phyloP scores from a whole-genome alignment of 2,797 vertebrate species.

The Furcifer pardalis region DNA sequence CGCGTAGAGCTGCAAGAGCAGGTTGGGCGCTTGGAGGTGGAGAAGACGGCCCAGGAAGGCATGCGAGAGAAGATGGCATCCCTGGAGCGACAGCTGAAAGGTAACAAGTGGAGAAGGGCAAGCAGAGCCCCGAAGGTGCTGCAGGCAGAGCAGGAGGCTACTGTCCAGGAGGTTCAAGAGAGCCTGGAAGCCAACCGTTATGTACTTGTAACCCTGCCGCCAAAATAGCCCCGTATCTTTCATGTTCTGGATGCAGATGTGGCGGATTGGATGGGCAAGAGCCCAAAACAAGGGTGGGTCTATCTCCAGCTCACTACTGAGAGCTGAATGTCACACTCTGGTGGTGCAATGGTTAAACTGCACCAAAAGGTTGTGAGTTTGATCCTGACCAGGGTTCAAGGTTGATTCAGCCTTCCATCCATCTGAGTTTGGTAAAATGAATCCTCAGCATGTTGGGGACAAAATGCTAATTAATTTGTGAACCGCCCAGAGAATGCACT shows the following conservation, averaged over 20 bases:
- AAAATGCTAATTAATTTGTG: too few species aligned
- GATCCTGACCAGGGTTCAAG: too few species aligned
- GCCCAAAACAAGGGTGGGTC: not conserved
- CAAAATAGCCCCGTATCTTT: not conserved
- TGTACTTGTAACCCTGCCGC: not conserved
- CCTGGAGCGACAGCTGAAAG: constrained; percentile 91
- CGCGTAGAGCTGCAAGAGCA: constrained; percentile 91
- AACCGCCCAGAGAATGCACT: too few species aligned
- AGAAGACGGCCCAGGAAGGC: constrained; percentile 82
- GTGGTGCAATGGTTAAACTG: too few species aligned
- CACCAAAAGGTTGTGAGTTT: too few species aligned
- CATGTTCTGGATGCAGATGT: not conserved
- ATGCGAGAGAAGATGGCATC: constrained; percentile 87
- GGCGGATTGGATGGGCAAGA: not conserved
- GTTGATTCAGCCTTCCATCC: too few species aligned
- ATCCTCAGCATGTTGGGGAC: too few species aligned
- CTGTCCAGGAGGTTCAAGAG: not conserved
- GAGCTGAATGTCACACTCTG: not conserved
- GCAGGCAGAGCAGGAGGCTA: too few species aligned
- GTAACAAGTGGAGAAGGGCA: constrained; percentile 60
- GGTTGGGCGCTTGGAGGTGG: constrained; percentile 87
- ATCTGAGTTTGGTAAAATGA: too few species aligned
- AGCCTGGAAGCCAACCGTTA: not conserved
- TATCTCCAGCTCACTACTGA: not conserved
- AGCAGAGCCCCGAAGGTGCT: too few species aligned